These are phyloP conservation scores for Automeris io DNA, from an alignment of 2,888 invertebrate species.

Conservation along the genomic window DNA sequence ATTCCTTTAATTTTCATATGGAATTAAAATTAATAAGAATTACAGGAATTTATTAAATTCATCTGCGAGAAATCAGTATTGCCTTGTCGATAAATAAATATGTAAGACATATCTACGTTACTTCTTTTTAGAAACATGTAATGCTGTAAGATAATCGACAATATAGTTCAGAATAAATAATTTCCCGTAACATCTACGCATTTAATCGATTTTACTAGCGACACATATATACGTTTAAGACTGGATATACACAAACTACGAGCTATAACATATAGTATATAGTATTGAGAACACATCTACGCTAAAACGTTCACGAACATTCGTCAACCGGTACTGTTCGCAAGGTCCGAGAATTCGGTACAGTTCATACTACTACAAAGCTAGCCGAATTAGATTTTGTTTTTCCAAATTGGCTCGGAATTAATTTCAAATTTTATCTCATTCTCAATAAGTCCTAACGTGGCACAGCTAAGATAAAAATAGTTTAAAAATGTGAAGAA, in stretches of 20 bases:
- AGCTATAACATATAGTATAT: slow-evolving; percentile 30
- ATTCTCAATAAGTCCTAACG: slow-evolving; percentile 10
- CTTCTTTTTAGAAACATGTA: too few relatives aligned
- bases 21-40: too few relatives aligned
- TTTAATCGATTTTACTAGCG: neutral
- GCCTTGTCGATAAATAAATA: too few relatives aligned
- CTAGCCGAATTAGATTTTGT: slow-evolving; percentile 31
- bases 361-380: slow-evolving; percentile 21
- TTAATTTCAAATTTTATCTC: slow-evolving; percentile 27
- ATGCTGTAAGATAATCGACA: too few relatives aligned
- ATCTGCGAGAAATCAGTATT: too few relatives aligned
- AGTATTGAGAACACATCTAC: slow-evolving; percentile 30
- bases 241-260: slow-evolving; percentile 18
- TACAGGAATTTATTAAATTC: too few relatives aligned
- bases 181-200: too few relatives aligned
- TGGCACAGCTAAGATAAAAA: slow-evolving; percentile 8
- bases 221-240: neutral
- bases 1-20: too few relatives aligned
- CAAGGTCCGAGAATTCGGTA: slow-evolving; percentile 14
- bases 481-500: neutral
- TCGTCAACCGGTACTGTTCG: slow-evolving; percentile 28
- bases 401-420: slow-evolving; percentile 52
- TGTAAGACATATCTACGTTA: too few relatives aligned
- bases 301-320: slow-evolving; percentile 39
- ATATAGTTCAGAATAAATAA: too few relatives aligned